Evolutionary conservation across 1,140 invertebrate genomes (phyloP).

Genomic region (Vollenhovia emeryi): DNA sequence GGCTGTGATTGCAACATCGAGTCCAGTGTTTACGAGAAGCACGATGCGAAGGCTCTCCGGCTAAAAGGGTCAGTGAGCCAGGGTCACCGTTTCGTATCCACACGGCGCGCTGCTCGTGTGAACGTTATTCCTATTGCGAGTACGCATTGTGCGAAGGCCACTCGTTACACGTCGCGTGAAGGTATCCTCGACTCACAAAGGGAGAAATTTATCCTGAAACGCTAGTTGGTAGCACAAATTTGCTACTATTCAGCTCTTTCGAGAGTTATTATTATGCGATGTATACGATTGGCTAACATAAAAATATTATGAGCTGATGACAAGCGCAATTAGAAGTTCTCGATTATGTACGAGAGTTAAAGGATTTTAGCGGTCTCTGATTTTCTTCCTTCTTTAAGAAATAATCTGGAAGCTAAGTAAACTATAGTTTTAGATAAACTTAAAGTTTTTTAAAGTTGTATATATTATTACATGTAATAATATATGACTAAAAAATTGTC

Average conservation of each 20-base stretch:
- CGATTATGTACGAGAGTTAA: neutral
- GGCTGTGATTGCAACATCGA: slow-evolving; percentile 67
- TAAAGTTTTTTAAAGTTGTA: neutral
- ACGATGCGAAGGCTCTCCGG: slow-evolving; percentile 63
- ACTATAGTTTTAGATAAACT: neutral
- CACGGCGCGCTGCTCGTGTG: slow-evolving; percentile 22
- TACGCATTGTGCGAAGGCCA: slow-evolving; percentile 44
- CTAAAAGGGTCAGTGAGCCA: slow-evolving; percentile 79
- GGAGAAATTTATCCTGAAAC: neutral
- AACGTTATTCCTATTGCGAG: slow-evolving; percentile 58
- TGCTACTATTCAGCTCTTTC: neutral
- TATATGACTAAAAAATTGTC: neutral
- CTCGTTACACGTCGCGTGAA: slow-evolving; percentile 9
- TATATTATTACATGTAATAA: neutral
- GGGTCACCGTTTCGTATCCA: slow-evolving; percentile 70
- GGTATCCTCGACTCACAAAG: slow-evolving; percentile 16
- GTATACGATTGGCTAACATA: neutral
- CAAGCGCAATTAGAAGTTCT: neutral
- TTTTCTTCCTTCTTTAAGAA: neutral
- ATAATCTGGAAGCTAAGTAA: neutral
- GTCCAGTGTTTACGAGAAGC: slow-evolving; percentile 64
- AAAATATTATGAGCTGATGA: neutral
- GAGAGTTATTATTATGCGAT: neutral
- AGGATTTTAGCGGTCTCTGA: neutral
- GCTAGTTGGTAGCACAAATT: neutral